A percentile compares a stretch with the other conserved stretches of the same genome.
Evolutionary conservation across 2,797 vertebrate species (phyloP).

Genomic region (Intellagama lesueurii): DNA sequence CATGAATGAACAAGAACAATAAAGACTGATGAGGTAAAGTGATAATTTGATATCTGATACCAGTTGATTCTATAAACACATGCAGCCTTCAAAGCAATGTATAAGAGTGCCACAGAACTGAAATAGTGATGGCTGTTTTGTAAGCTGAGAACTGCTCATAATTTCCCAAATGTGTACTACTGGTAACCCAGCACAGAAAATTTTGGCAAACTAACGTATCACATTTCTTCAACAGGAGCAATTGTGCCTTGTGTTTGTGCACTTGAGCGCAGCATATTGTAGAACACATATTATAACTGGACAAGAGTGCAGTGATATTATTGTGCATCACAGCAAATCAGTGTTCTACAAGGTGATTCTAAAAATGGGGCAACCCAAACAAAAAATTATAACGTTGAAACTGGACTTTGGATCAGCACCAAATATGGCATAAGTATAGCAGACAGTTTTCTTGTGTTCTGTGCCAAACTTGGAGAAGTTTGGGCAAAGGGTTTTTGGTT

Average conservation of each 20-base stretch:
- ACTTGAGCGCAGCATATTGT: neutral
- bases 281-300: slow-evolving; percentile 33
- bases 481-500: too few relatives aligned
- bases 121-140: neutral
- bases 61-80: neutral
- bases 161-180: neutral
- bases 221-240: slow-evolving; percentile 17
- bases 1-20: neutral
- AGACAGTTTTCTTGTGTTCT: too few relatives aligned
- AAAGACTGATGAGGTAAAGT: neutral
- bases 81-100: neutral
- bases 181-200: slow-evolving; percentile 33
- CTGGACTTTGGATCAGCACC: too few relatives aligned
- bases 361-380: too few relatives aligned
- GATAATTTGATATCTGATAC: neutral
- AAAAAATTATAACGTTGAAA: too few relatives aligned
- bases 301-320: too few relatives aligned
- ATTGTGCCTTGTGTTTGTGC: neutral
- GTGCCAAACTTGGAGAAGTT: too few relatives aligned
- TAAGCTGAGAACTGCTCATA: neutral
- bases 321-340: too few relatives aligned
- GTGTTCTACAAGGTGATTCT: too few relatives aligned
- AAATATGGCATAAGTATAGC: too few relatives aligned
- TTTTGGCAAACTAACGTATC: slow-evolving; percentile 25
- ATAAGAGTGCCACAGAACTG: neutral